Evolutionary conservation across 2,797 vertebrate genomes (phyloP).

Genomic region (Scolopax rusticola): DNA sequence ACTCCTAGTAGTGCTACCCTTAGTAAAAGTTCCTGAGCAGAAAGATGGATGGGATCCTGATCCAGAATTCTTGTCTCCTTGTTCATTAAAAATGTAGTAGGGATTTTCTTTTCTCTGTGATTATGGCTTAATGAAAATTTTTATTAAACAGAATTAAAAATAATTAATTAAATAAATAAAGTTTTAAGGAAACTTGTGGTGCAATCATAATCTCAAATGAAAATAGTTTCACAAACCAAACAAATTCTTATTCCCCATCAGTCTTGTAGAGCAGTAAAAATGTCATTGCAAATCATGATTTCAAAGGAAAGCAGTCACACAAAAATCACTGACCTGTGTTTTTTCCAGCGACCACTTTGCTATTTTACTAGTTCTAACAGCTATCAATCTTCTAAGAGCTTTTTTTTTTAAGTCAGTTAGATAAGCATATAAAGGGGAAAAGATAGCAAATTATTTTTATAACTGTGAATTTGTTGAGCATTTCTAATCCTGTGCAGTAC

Average conservation of each 20-base stretch:
- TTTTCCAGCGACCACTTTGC: background rate
- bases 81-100: background rate
- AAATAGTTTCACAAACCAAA: background rate
- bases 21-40: background rate
- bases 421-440: background rate
- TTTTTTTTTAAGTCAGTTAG: too few relatives aligned
- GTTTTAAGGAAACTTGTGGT: background rate
- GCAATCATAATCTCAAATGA: background rate
- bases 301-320: background rate
- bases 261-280: background rate
- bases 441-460: rapidly evolving
- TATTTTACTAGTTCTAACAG: background rate
- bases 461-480: background rate
- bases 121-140: background rate
- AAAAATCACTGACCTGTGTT: background rate
- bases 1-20: background rate
- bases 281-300: background rate
- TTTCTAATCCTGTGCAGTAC: background rate
- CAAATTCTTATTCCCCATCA: background rate
- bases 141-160: background rate
- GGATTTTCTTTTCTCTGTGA: background rate
- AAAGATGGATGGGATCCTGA: background rate
- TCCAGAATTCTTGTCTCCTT: background rate
- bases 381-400: background rate
- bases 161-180: too few relatives aligned